These are phyloP conservation scores for Cyanocitta stelleri DNA, from an alignment of 2,113 vertebrate species.

Conservation along the genomic window DNA sequence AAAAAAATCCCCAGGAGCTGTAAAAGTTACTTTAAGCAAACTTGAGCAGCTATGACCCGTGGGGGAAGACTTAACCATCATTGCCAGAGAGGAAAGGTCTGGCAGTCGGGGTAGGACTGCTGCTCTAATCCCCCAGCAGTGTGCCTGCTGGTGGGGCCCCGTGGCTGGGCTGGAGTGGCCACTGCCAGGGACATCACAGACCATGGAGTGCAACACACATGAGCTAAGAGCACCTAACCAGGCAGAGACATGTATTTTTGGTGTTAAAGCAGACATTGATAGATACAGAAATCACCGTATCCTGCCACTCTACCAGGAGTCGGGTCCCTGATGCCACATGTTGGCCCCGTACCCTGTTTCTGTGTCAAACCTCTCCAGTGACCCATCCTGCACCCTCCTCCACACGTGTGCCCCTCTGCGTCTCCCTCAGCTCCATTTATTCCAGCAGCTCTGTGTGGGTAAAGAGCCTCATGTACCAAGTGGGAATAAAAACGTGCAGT, in stretches of 20 bases:
- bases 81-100: background rate
- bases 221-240: constrained; percentile 14
- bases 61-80: constrained; percentile 1
- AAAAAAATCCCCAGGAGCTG: background rate
- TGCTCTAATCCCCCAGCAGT: background rate
- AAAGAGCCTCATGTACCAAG: rapidly evolving
- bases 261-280: background rate
- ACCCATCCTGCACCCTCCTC: background rate
- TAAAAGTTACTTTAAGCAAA: background rate
- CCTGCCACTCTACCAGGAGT: rapidly evolving
- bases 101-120: background rate
- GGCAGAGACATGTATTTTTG: background rate
- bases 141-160: background rate
- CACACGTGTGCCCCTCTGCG: rapidly evolving
- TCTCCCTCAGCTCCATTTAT: rapidly evolving
- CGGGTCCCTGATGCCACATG: rapidly evolving
- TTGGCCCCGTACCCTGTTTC: rapidly evolving
- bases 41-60: background rate
- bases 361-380: rapidly evolving
- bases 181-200: background rate
- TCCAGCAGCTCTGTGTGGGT: rapidly evolving
- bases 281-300: background rate
- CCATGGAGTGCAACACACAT: background rate
- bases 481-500: background rate
- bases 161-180: background rate